A percentile compares a stretch with the other conserved stretches of the same genome.
Conservation (phyloP, 2,113 vertebrate genomes). For the Anser cygnoides region DNA sequence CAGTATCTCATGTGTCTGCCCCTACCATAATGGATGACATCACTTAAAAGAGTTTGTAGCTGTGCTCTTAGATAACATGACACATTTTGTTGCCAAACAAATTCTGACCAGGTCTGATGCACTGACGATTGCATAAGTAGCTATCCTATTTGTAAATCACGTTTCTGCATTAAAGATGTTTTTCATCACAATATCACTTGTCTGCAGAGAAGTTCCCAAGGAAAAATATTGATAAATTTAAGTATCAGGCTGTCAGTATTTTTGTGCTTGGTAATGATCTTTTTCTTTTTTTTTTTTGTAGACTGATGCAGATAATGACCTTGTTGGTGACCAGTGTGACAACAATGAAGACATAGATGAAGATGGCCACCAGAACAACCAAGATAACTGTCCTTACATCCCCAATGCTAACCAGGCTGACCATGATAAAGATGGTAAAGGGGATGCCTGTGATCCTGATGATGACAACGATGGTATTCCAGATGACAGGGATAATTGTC, state of each 20-base stretch:
- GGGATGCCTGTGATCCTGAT: conserved; percentile 94
- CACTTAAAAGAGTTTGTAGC: neutral
- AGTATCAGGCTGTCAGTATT: neutral
- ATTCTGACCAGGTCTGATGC: neutral
- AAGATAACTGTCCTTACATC: conserved; percentile 96
- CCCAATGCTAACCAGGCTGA: conserved; percentile 96
- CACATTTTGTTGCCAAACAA: neutral
- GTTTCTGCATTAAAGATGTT: rapidly evolving
- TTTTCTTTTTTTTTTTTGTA: conserved; percentile 35
- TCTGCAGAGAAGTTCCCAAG: neutral
- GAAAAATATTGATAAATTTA: neutral
- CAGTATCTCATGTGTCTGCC: neutral
- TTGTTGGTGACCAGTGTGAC: conserved; percentile 96
- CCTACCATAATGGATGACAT: neutral
- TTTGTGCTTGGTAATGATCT: neutral
- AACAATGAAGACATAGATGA: conserved; percentile 97
- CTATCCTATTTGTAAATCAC: neutral
- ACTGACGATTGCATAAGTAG: neutral
- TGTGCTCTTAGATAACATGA: neutral
- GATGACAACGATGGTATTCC: conserved; percentile 95
- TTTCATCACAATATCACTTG: neutral
- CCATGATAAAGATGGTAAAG: conserved; percentile 93
- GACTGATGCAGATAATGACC: conserved; percentile 91
- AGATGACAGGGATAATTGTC: conserved; percentile 95
- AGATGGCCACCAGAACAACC: conserved; percentile 96